phyloP scores from a whole-genome alignment of 2,113 vertebrate species.

The Oncorhynchus tshawytscha region DNA sequence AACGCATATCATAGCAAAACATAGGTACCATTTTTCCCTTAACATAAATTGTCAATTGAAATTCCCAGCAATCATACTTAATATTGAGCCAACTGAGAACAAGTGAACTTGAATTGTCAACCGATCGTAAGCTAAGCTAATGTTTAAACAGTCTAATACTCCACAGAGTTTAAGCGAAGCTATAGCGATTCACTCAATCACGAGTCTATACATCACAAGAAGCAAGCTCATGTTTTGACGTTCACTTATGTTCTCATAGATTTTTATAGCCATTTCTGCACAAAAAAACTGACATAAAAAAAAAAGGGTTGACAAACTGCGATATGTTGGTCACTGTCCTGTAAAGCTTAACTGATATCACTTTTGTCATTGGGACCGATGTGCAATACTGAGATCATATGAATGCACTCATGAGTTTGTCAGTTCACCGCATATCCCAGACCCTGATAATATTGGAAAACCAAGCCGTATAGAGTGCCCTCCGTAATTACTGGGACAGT shows the following conservation, averaged over 20 bases:
- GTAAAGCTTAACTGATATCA: conserved; percentile 32
- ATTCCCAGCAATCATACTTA: conserved; percentile 33
- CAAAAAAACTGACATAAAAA: background rate
- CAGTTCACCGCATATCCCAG: background rate
- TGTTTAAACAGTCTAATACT: conserved; percentile 42
- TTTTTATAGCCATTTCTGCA: background rate
- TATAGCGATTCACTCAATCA: conserved; percentile 55
- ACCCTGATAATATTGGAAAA: conserved; percentile 29
- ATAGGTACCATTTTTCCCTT: background rate
- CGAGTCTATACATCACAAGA: conserved; percentile 55
- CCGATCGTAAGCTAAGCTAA: conserved; percentile 42
- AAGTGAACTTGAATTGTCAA: conserved; percentile 22
- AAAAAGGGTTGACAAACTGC: conserved; percentile 36
- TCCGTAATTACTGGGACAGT: conserved; percentile 30
- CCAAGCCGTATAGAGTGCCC: conserved; percentile 56
- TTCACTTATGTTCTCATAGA: conserved; percentile 11
- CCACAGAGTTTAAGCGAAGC: conserved; percentile 50
- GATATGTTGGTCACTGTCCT: conserved; percentile 31
- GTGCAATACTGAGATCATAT: conserved; percentile 52
- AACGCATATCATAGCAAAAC: conserved; percentile 15
- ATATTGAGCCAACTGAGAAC: conserved; percentile 1
- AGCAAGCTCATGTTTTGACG: conserved; percentile 54
- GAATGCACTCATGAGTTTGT: background rate
- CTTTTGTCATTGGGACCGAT: conserved; percentile 19
- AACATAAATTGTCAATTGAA: conserved; percentile 30